Evolutionary conservation across 2,113 vertebrate species (phyloP), one percentile per base, ranked within the genome.

Genomic region (Podilymbus podiceps): DNA sequence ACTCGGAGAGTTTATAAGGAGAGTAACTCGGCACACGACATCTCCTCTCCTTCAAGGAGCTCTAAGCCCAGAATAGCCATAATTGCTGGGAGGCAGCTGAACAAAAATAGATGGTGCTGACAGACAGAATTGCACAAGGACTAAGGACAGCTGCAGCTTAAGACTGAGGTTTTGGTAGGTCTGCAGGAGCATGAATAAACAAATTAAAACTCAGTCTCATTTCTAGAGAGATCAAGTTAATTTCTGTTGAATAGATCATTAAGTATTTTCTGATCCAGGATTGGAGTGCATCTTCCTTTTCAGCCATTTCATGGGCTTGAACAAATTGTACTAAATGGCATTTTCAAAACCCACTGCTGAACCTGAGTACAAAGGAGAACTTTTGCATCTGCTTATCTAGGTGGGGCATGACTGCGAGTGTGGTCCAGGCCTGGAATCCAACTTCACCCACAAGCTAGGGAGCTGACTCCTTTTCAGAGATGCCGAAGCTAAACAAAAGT

Each of bases 401-500:
- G 87, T 72, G 77, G 25, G 63, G 58, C 12, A 1, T 16, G 77
- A 13, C 91, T 72, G 40, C 3, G 20, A 95, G 87, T 85, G 93
- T 91, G 91, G 87, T 91, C 87, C 71, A 23, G 69, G 69, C 73
- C 5, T 2, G 44, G 72, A 56, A 60, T 71, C 74, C 73, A 59
- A 30, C 28, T 56, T 73, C 69, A 85, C 44, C 55, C 64, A 59
- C 60, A 81, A 33, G 55, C 40, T 16, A 40, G 17, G 38, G 90
- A 83, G 40, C 5, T 62, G 72, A 42, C 60, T 64, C 15, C 69
- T 90, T 84, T 88, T 85, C 76, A 85, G 80, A 72, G 66, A 59
- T 81, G 72, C 91, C 90, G 81, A 25, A 87, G 56, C 80, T 72
- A 44, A 92, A 64, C 46, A 89, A 52, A 93, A 92, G 91, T n/a